Percentiles rank a stretch among this genome's conserved stretches.
Evolutionary conservation across 2,888 invertebrate species (phyloP).

Genomic region (Cheilosia vulpina): DNA sequence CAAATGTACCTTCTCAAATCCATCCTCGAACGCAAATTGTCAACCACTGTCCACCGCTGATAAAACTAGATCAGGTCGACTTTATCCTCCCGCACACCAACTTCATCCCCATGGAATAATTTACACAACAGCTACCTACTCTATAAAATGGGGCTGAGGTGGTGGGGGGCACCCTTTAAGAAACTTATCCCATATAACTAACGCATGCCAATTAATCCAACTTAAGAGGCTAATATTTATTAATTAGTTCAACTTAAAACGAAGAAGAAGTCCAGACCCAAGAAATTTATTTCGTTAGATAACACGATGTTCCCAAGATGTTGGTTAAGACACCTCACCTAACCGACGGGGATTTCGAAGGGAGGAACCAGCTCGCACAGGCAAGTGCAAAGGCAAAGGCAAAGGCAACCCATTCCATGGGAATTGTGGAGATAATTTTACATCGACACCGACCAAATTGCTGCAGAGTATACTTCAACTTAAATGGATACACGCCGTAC

Average conservation of each 20-base stretch:
- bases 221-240: slow-evolving; percentile 77
- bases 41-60: slow-evolving; percentile 62
- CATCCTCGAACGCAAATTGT: slow-evolving; percentile 37
- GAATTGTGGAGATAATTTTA: slow-evolving; percentile 71
- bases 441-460: slow-evolving; percentile 74
- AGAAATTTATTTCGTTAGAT: slow-evolving; percentile 76
- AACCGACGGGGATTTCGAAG: slow-evolving; percentile 37
- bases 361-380: slow-evolving; percentile 11
- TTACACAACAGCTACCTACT: slow-evolving; percentile 12
- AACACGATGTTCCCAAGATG: slow-evolving; percentile 76
- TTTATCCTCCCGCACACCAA: not conserved
- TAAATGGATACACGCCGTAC: slow-evolving; percentile 56
- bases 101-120: slow-evolving; percentile 57
- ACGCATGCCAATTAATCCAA: slow-evolving; percentile 76
- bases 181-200: slow-evolving; percentile 75
- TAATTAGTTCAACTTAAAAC: slow-evolving; percentile 76
- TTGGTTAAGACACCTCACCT: slow-evolving; percentile 75
- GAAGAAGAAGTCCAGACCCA: slow-evolving; percentile 73
- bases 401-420: slow-evolving; percentile 25
- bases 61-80: slow-evolving; percentile 27
- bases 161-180: slow-evolving; percentile 14
- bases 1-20: slow-evolving; percentile 47
- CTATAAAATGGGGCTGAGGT: slow-evolving; percentile 26
- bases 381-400: not conserved
- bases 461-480: slow-evolving; percentile 65